Evolutionary conservation across 30 jellyfish, hydroid and myxozoan genomes (phyloP), one percentile per base, ranked within the genome.

Genomic region (Catostylus mosaicus): DNA sequence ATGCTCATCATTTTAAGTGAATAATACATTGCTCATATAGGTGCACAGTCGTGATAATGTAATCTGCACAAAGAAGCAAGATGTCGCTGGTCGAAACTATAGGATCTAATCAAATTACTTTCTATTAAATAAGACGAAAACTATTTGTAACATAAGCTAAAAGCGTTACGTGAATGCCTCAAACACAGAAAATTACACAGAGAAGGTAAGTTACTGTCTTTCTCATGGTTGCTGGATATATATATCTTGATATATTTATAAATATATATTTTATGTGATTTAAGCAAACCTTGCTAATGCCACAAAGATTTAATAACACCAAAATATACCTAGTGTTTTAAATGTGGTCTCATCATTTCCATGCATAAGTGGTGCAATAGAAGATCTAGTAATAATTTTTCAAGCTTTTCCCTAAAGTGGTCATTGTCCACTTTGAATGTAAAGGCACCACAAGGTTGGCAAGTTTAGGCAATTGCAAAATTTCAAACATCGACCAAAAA

Each of bases 81-180:
- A 40, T 40, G 14, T 20, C 27, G 67, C 67, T 52, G 67, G 27
- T 52, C 27, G 8, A 3, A 22, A 27, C 74, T 61, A 61, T 8
- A 59, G 72, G 14, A 40, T 40, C 54, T 5, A 40, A 40, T 40
- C 54, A 40, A 40, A 52, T 52, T 52, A 52, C 67, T 24, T n/a
- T 52, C 56, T 52, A 16, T 52, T 16, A 52, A 52, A 16, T n/a
- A 52, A 3, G 67, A 52, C 18, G 27, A 52, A 52, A 52, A n/a
- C 30, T 4, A 52, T n/a, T 52, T 52, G 67, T 52, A 52, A 52
- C 24, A 52, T 52, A 52, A 52, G 67, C 67, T 52, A 7, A 52
- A 43, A 52, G 67, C 18, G 7, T 10, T 3, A 52, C 67, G 67
- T 52, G 67, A 52, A 52, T 52, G 67, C 67, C 67, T 52, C 27